A percentile compares a stretch with the other conserved stretches of the same genome.
These are phyloP conservation scores for Drosophila hamatofila DNA, from an alignment of 2,888 invertebrate genomes.

Conservation along the genomic window DNA sequence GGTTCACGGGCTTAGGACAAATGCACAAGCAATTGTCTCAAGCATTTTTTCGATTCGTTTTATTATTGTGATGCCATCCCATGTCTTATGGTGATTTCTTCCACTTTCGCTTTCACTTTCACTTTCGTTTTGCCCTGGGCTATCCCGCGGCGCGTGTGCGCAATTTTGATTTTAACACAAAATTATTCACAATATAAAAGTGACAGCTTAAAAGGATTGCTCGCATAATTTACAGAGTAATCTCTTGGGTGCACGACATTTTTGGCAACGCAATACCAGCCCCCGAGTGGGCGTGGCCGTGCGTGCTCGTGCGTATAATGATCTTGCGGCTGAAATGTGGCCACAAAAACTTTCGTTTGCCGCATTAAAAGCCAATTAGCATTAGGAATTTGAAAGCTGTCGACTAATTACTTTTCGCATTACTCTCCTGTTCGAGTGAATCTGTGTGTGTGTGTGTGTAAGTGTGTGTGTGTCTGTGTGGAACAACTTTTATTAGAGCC, in stretches of 20 bases:
- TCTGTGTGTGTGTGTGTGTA: constrained; percentile 2
- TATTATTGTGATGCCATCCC: constrained; percentile 2
- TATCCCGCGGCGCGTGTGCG: constrained; percentile 55
- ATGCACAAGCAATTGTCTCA: constrained; percentile 70
- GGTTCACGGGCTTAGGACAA: constrained; percentile 21
- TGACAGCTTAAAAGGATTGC: constrained; percentile 76
- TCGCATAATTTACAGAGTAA: constrained; percentile 66
- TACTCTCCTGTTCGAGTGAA: constrained; percentile 1
- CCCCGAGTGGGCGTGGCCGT: neutral
- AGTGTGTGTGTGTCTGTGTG: constrained; percentile 1
- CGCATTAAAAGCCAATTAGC: constrained; percentile 74
- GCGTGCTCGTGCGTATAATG: constrained; percentile 62
- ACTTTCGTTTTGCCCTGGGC: neutral
- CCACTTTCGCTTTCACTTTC: neutral
- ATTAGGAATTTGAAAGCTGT: constrained; percentile 57
- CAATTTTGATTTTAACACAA: constrained; percentile 76
- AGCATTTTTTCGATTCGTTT: constrained; percentile 45
- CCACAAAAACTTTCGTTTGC: constrained; percentile 48
- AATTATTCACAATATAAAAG: constrained; percentile 72
- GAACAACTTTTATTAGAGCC: constrained; percentile 38
- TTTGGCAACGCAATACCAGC: neutral
- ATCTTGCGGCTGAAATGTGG: constrained; percentile 56
- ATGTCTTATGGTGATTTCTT: neutral
- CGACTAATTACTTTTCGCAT: constrained; percentile 67
- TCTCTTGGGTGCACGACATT: constrained; percentile 22